Evolutionary conservation across 2,113 vertebrate genomes (phyloP), one percentile per base, ranked within the genome.

Genomic region (Lagopus leucura): DNA sequence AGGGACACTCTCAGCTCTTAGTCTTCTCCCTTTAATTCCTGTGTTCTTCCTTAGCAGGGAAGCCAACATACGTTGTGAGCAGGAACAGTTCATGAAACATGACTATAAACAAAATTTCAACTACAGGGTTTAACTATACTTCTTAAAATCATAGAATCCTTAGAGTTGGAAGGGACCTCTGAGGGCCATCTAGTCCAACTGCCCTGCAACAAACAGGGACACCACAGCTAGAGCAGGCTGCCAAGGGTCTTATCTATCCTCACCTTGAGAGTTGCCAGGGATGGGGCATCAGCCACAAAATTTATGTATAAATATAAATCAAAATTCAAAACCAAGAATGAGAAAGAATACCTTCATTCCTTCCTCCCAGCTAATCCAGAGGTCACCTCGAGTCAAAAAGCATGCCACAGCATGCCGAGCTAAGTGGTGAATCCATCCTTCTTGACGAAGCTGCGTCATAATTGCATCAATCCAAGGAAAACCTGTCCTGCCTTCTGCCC

Each of bases 401-500:
- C 99, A 99, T 6, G 99, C 99, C 50, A 99, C 99, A 19, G 99
- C 99, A 73, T 99, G 99, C 18, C 99, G 96, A n/a, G 99, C 99
- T 97, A 99, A 96, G 95, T 99, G 99, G 94, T 99, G 99, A 95
- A 99, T 99, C 99, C 99, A 99, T 11, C 99, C 99, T 95, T 99
- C 99, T 92, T 99, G 99, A 74, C 99, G 98, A 90, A 99, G 98
- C 82, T 99, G 99, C 1, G 99, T 99, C 99, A 99, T 99, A 97
- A 99, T 99, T 36, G 99, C 99, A 74, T 99, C 99, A 38, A 99
- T 99, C 99, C 99, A 99, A 17, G 99, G 99, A 92, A 99, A 99
- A 90, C 99, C 99, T 30, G 99, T 99, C 91, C 96, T 98, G 69
- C 99, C 99, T 97, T 99, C 99, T 30, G 99, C 99, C 99, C 99